Base-by-base conservation (phyloP, 1,140 invertebrate species). In the Eciton burchellii region DNA sequence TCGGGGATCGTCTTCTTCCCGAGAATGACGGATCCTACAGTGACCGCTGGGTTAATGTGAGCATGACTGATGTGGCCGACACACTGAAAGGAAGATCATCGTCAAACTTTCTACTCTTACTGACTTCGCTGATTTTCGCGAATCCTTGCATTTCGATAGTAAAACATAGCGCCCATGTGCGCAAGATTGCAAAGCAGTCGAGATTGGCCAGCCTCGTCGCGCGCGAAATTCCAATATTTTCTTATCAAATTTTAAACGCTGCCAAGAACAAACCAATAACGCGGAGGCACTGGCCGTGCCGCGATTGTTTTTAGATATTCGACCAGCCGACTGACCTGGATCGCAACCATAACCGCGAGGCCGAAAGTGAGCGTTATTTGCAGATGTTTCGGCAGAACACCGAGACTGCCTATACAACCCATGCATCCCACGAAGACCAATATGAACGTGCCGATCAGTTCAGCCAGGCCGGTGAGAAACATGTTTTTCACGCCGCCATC, bases 31-130 rank as follows among this genome's bases (percentile, higher is more conserved):
- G 97, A 95, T 8, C 96, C 95, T 6, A 96, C 89, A 1, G 97
- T 97, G 0, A 98, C 96, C 0, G 96, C 95, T 0, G 97, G 97
- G 90, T 98, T 98, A 86, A 98, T 94, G 72, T 96, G 96, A 41
- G 95, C 95, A 56, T 95, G 95, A 76, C 96, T 96, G 66, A 97
- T 95, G 82, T 96, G 96, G 0, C 95, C 96, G 82, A 96, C 95
- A 47, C 94, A 94, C 94, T 97, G 92, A 19, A 95, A 95, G 77
- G 19, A 68, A 41, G 70, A 54, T 56, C 3, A 24, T 35, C 19
- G 24, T 56, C n/a, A 43, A 45, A 70, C 19, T 57, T 70, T 70
- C 68, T 26, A 79, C 63, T 9, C 14, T 12, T 9, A n/a, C 2
- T 65, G 19, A 4, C 16, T n/a, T n/a, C n/a, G 8, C 21, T 26